Conservation (phyloP, 2,797 vertebrate species). For the Rhinophrynus dorsalis region DNA sequence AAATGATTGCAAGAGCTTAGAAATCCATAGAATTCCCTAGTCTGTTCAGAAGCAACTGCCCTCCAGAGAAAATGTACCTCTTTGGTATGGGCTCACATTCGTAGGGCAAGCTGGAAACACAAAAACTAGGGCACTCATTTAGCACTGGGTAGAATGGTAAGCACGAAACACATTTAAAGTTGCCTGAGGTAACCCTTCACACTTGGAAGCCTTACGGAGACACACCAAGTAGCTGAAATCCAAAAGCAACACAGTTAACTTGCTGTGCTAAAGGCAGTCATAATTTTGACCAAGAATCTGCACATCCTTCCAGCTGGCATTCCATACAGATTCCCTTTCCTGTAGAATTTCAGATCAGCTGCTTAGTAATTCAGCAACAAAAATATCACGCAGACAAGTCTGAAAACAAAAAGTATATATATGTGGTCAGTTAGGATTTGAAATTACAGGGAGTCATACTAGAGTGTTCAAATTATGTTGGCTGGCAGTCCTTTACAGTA, state of each 20-base stretch:
- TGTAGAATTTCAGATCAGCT: conserved; percentile 26
- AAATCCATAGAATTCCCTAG: no score
- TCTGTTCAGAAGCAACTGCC: no score
- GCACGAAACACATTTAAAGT: background rate
- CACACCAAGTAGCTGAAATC: conserved; percentile 20
- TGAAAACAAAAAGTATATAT: conserved; percentile 2
- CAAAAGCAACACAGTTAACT: conserved; percentile 30
- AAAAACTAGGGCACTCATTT: background rate
- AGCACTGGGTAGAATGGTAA: background rate
- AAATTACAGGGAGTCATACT: conserved; percentile 12
- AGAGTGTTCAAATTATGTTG: background rate
- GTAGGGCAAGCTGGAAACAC: no score
- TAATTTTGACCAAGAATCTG: conserved; percentile 19
- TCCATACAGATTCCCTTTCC: background rate
- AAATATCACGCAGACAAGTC: conserved; percentile 19
- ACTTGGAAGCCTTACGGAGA: conserved; percentile 6
- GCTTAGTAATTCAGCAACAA: conserved; percentile 1
- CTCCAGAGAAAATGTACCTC: no score
- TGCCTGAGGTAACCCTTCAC: conserved; percentile 31
- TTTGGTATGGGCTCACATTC: no score
- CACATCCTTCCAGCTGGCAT: conserved; percentile 35
- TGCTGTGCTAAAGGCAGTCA: conserved; percentile 7
- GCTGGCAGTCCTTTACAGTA: no score
- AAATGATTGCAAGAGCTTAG: no score
- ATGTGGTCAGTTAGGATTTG: background rate